Evolutionary conservation across 37 sponge, comb jelly and placozoan species (phyloP).

Genomic region (Ianthella basta): DNA sequence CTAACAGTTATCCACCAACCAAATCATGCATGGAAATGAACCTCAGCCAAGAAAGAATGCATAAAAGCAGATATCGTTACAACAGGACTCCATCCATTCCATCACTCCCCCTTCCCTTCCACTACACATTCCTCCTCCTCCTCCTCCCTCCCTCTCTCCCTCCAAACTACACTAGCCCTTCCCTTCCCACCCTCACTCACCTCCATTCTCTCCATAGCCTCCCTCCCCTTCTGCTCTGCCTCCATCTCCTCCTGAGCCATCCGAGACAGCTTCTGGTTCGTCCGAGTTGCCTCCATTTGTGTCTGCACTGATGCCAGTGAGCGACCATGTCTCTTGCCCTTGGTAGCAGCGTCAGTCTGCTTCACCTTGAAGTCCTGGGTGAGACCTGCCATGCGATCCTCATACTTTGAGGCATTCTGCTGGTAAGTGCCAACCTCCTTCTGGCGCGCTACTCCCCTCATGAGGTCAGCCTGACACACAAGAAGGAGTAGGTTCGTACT

Average conservation of each 20-base stretch:
- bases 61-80: too few relatives aligned
- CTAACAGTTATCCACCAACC: too few relatives aligned
- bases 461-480: conserved; percentile 20
- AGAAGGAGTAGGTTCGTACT: too few relatives aligned
- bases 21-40: too few relatives aligned
- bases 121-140: too few relatives aligned
- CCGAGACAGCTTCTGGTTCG: conserved; percentile 19
- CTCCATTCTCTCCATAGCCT: conserved; percentile 5
- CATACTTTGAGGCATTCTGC: neutral
- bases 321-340: conserved; percentile 4
- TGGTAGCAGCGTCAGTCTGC: too few relatives aligned
- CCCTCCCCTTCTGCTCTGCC: conserved; percentile 19
- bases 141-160: too few relatives aligned
- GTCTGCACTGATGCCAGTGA: neutral
- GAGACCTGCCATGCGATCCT: neutral
- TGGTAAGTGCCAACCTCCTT: neutral
- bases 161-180: too few relatives aligned
- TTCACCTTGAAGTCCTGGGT: neutral
- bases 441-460: neutral
- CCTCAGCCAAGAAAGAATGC: too few relatives aligned
- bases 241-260: conserved; percentile 32
- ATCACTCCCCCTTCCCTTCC: too few relatives aligned
- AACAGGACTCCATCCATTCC: too few relatives aligned
- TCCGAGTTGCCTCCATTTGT: neutral
- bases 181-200: neutral